Percentiles rank a stretch among this genome's conserved stretches.
Evolutionary conservation across 2,888 invertebrate species (phyloP).

Genomic region (Epirrita christyi): DNA sequence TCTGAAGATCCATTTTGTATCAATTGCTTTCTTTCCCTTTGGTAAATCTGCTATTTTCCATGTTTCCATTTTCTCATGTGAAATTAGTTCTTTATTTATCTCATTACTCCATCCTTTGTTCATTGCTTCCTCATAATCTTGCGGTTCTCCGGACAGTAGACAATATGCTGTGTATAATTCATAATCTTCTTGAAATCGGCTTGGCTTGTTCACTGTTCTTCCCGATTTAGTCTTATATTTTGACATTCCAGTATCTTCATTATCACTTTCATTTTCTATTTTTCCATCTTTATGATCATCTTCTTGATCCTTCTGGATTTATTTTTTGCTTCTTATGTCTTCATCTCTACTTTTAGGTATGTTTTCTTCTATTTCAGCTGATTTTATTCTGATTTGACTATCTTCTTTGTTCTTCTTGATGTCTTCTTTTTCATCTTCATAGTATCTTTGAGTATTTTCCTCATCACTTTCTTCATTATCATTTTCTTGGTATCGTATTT

Average conservation of each 20-base stretch:
- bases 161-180: not conserved
- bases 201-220: not conserved
- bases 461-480: not conserved
- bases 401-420: no score
- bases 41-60: constrained; percentile 10
- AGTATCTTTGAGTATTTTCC: not conserved
- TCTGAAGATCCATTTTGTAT: constrained; percentile 9
- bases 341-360: no score
- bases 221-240: no score
- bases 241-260: no score
- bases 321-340: no score
- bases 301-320: no score
- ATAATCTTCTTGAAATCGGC: not conserved
- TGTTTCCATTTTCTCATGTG: constrained; percentile 1
- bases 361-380: no score
- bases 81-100: not conserved
- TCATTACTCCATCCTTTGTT: constrained; percentile 5
- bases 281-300: no score
- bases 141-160: no score
- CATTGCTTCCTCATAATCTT: no score
- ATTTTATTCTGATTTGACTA: no score
- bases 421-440: not conserved
- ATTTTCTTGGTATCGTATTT: not conserved
- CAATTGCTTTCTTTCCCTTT: constrained; percentile 7
- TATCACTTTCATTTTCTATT: no score